Percentiles rank a stretch among this genome's conserved stretches.
phyloP scores from a whole-genome alignment of 2,888 invertebrate genomes.

The Synergus itoensis region DNA sequence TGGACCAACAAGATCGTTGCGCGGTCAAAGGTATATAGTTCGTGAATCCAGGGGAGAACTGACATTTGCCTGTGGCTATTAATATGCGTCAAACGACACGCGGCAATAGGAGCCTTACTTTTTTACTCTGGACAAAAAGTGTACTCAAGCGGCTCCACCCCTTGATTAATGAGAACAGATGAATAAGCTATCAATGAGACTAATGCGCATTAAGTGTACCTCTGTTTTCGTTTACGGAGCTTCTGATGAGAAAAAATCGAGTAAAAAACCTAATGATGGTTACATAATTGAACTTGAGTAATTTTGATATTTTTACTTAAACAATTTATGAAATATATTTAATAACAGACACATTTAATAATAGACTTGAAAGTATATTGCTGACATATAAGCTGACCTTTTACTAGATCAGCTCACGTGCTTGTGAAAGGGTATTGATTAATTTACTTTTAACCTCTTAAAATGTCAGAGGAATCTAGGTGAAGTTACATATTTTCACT shows the following conservation, averaged over 20 bases:
- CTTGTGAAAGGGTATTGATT: neutral
- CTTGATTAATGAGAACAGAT: slow-evolving; percentile 13
- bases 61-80: slow-evolving; percentile 51
- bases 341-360: neutral
- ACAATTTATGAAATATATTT: neutral
- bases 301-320: neutral
- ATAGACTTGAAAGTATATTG: neutral
- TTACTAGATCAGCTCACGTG: neutral
- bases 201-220: neutral
- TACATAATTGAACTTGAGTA: neutral
- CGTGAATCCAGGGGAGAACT: slow-evolving; percentile 22
- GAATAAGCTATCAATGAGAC: slow-evolving; percentile 35
- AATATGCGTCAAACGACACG: slow-evolving; percentile 54
- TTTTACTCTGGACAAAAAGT: slow-evolving; percentile 19
- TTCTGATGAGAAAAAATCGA: neutral
- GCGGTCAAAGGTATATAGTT: slow-evolving; percentile 6
- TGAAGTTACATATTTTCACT: neutral
- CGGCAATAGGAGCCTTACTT: slow-evolving; percentile 41
- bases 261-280: neutral
- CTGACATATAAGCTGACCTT: neutral
- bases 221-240: slow-evolving; percentile 13
- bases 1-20: slow-evolving; percentile 11
- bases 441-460: neutral
- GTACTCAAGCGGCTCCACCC: slow-evolving; percentile 16
- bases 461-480: neutral